Conservation (phyloP, 2,797 vertebrate genomes). For the Falco naumanni region DNA sequence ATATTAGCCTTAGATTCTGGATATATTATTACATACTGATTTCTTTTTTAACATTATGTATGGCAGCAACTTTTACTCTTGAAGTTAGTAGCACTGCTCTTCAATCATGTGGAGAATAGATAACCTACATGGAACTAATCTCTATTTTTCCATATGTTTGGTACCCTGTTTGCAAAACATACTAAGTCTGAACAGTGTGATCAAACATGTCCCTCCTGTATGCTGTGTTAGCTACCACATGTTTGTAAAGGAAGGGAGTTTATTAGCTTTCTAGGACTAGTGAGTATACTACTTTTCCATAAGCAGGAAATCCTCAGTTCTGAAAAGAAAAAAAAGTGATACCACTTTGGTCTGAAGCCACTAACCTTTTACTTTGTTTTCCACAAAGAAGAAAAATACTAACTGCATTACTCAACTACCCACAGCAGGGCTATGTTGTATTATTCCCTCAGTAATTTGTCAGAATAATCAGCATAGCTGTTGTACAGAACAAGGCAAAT, state of each 20-base stretch:
- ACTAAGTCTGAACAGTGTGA: background rate
- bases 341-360: background rate
- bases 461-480: background rate
- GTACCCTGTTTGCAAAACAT: background rate
- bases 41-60: background rate
- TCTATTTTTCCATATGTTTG: conserved; percentile 3
- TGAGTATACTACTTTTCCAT: background rate
- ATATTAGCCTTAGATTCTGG: background rate
- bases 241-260: background rate
- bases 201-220: background rate
- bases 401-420: background rate
- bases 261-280: background rate
- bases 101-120: background rate
- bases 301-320: background rate
- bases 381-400: background rate
- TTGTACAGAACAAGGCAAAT: background rate
- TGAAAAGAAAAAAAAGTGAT: background rate
- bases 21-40: background rate
- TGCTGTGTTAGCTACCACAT: background rate
- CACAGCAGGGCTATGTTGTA: background rate
- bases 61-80: background rate
- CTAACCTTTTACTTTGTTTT: background rate
- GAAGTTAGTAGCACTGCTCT: background rate
- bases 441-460: background rate
- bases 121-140: background rate